These are phyloP conservation scores for Automeris io DNA, from an alignment of 2,888 invertebrate species.

Conservation along the genomic window DNA sequence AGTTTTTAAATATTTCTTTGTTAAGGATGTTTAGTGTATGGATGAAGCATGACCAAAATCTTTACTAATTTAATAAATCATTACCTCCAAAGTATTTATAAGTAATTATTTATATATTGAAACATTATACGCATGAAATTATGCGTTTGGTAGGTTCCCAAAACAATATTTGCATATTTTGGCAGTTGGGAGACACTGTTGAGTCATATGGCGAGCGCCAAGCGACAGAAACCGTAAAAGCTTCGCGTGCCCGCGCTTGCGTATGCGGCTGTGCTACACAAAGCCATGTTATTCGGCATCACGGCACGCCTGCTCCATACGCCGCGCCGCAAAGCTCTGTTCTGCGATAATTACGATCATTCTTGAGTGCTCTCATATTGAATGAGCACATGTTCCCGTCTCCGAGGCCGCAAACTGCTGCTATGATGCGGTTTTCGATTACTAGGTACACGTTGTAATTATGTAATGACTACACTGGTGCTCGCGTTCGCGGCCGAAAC, in stretches of 20 bases:
- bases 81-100: too few relatives aligned
- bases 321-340: constrained; percentile 34
- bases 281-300: constrained; percentile 32
- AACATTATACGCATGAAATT: too few relatives aligned
- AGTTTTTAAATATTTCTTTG: too few relatives aligned
- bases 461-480: constrained; percentile 41
- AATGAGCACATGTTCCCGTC: constrained; percentile 54
- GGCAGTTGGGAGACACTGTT: constrained; percentile 29
- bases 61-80: too few relatives aligned
- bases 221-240: constrained; percentile 65
- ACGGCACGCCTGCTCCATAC: constrained; percentile 45
- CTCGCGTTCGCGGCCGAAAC: constrained; percentile 31
- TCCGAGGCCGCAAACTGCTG: constrained; percentile 52
- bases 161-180: constrained; percentile 3
- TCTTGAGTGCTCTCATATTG: constrained; percentile 47
- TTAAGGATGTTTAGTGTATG: too few relatives aligned
- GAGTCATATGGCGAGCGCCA: constrained; percentile 61
- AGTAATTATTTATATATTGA: too few relatives aligned
- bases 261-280: constrained; percentile 24
- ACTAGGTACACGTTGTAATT: constrained; percentile 40
- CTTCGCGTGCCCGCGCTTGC: constrained; percentile 34
- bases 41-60: too few relatives aligned
- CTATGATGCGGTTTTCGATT: constrained; percentile 64
- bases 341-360: constrained; percentile 50
- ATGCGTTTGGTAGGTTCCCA: background rate